Evolutionary conservation across 2,113 vertebrate species (phyloP).

Genomic region (Cebidichthys violaceus): DNA sequence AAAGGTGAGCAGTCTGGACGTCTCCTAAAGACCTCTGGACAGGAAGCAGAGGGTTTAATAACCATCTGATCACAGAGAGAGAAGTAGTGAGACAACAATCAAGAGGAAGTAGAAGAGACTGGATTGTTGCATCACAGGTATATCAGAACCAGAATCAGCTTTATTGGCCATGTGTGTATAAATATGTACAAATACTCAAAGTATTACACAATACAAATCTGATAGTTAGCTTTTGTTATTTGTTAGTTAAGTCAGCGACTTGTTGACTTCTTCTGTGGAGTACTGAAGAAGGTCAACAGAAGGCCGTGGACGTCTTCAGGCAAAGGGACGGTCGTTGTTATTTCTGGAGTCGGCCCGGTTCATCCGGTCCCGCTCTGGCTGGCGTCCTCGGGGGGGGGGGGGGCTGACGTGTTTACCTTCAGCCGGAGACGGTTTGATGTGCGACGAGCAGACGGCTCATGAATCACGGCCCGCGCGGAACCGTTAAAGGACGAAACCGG

Average conservation of each 20-base stretch:
- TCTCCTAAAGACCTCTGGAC: constrained; percentile 12
- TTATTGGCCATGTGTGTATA: no score
- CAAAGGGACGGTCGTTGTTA: neutral
- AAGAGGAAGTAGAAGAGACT: neutral
- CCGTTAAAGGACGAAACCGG: constrained; percentile 21
- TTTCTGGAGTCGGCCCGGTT: neutral
- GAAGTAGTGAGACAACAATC: neutral
- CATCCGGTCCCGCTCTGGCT: neutral
- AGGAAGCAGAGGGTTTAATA: constrained; percentile 25
- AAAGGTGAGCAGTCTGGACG: neutral
- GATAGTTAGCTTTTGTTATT: no score
- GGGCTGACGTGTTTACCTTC: constrained; percentile 56
- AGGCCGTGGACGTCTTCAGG: neutral
- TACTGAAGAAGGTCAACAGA: neutral
- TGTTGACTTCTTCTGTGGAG: neutral
- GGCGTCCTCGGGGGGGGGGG: no score
- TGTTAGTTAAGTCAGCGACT: no score
- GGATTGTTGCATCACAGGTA: neutral
- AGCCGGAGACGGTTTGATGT: constrained; percentile 54
- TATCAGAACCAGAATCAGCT: no score
- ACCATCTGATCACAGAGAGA: neutral
- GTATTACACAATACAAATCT: neutral
- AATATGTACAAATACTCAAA: neutral
- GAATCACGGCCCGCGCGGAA: constrained; percentile 52
- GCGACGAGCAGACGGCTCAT: constrained; percentile 58